Evolutionary conservation across 1,140 invertebrate species (phyloP).

Genomic region (Drosophila ogumai): DNA sequence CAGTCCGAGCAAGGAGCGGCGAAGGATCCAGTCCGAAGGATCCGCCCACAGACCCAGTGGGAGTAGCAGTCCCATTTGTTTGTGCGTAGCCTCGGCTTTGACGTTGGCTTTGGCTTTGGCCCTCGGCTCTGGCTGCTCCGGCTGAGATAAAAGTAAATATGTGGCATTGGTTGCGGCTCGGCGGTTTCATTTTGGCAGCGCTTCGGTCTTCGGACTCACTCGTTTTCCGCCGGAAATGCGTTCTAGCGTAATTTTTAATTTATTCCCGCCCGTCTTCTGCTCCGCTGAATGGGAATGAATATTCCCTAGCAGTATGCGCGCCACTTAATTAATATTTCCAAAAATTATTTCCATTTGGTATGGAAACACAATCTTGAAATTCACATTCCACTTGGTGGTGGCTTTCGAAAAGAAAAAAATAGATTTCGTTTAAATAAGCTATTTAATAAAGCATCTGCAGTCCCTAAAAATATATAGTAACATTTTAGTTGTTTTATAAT

Average conservation of each 20-base stretch:
- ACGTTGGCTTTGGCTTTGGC: conserved; percentile 53
- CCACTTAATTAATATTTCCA: conserved; percentile 43
- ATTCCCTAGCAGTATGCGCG: conserved; percentile 1
- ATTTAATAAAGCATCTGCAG: too few species aligned
- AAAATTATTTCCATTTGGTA: conserved; percentile 15
- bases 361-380: conserved; percentile 9
- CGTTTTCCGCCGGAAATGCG: conserved; percentile 36
- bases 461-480: not conserved
- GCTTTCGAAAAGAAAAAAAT: too few species aligned
- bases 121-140: conserved; percentile 42
- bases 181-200: conserved; percentile 56
- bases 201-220: conserved; percentile 13
- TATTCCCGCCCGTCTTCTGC: conserved; percentile 49
- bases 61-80: conserved; percentile 60
- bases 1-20: conserved; percentile 50
- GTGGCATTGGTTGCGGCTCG: conserved; percentile 72
- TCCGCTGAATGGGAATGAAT: conserved; percentile 12
- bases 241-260: conserved; percentile 78
- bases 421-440: too few species aligned
- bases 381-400: too few species aligned
- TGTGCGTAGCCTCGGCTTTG: conserved; percentile 58
- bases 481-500: not conserved
- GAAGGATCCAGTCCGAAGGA: conserved; percentile 6
- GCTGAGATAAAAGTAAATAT: conserved; percentile 81
- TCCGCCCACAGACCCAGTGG: not conserved